Evolutionary conservation across 2,113 vertebrate genomes (phyloP).

Genomic region (Mus spicilegus): DNA sequence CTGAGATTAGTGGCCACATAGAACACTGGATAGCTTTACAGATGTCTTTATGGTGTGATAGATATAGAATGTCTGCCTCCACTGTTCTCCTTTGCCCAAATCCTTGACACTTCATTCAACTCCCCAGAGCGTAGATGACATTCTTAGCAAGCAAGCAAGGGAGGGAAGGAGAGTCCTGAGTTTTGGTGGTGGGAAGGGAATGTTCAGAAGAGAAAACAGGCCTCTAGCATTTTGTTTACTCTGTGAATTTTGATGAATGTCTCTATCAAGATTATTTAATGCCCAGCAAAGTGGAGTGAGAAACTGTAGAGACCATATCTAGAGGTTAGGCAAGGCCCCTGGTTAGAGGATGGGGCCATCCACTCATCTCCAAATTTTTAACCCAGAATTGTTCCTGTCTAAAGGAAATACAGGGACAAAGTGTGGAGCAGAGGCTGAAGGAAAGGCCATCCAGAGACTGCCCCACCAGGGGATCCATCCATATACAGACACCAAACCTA

Average conservation of each 20-base stretch:
- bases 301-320: no score
- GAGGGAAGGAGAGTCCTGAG: background rate
- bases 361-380: no score
- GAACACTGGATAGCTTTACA: background rate
- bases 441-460: no score
- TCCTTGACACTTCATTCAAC: background rate
- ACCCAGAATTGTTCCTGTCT: no score
- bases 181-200: background rate
- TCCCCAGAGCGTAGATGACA: background rate
- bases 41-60: background rate
- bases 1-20: background rate
- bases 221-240: background rate
- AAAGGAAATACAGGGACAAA: no score
- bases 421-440: no score
- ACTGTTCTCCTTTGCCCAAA: background rate
- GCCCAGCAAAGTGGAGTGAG: no score
- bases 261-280: background rate
- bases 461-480: no score
- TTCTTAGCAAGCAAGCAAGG: slow-evolving; percentile 17
- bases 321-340: no score
- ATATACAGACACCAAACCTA: no score
- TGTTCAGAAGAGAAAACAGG: background rate
- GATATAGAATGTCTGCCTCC: background rate
- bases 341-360: no score
- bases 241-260: background rate